A percentile compares a stretch with the other conserved stretches of the same genome.
phyloP scores from a whole-genome alignment of 2,888 invertebrate species.

The Sinhomidia bicolor region DNA sequence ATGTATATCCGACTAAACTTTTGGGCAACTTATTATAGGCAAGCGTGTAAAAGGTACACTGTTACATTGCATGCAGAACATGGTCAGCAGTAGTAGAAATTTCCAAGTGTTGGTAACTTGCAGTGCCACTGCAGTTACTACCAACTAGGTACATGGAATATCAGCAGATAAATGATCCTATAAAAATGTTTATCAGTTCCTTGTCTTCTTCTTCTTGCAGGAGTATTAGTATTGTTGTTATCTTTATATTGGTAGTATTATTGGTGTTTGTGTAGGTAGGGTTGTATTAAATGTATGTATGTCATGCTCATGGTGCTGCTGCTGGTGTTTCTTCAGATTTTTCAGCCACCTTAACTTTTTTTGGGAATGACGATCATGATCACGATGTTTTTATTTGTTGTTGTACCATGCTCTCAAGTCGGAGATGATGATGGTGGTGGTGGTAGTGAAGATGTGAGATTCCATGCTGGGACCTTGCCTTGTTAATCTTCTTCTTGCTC shows the following conservation, averaged over 20 bases:
- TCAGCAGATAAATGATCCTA: background rate
- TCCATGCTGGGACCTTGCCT: constrained; percentile 42
- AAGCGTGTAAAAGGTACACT: background rate
- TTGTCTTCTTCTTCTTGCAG: constrained; percentile 10
- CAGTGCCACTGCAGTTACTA: too few species aligned
- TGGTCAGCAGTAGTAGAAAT: too few species aligned
- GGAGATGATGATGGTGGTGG: background rate
- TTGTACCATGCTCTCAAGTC: constrained; percentile 29
- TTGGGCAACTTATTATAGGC: background rate
- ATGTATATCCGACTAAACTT: background rate
- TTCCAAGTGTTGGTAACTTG: too few species aligned
- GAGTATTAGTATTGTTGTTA: background rate
- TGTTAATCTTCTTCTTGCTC: background rate
- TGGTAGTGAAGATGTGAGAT: constrained; percentile 26
- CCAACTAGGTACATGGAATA: background rate
- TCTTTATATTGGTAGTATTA: background rate
- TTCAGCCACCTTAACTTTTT: constrained; percentile 58
- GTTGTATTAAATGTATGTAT: too few species aligned
- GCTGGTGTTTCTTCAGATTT: constrained; percentile 34
- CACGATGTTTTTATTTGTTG: constrained; percentile 17
- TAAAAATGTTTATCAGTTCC: constrained; percentile 51
- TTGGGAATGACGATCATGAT: constrained; percentile 44
- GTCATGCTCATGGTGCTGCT: constrained; percentile 27
- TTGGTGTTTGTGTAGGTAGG: too few species aligned
- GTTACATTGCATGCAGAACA: too few species aligned